Evolutionary conservation across 2,797 vertebrate genomes (phyloP).

Genomic region (Rhynchotus rufescens): DNA sequence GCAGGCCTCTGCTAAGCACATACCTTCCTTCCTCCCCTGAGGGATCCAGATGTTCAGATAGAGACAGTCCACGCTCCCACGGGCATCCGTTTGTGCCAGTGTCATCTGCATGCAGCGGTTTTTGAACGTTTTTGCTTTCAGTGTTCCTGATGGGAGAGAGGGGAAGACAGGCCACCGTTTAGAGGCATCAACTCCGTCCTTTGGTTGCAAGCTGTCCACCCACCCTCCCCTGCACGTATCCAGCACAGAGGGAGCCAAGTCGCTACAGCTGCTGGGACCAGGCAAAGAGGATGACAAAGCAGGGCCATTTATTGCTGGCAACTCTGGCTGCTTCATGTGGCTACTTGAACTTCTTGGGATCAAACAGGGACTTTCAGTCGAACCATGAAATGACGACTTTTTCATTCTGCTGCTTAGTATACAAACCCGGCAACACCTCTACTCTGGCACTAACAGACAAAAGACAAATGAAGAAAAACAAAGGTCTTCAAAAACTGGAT

Average conservation of each 20-base stretch:
- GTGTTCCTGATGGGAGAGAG: constrained; percentile 76
- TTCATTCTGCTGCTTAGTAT: background rate
- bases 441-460: background rate
- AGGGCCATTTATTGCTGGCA: background rate
- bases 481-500: background rate
- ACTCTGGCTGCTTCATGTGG: background rate
- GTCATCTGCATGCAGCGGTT: constrained; percentile 86
- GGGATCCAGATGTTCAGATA: constrained; percentile 97
- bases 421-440: background rate
- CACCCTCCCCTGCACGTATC: background rate
- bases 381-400: background rate
- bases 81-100: constrained; percentile 74
- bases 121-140: constrained; percentile 81
- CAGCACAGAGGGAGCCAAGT: background rate
- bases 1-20: background rate
- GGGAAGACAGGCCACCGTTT: background rate
- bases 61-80: constrained; percentile 90
- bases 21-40: constrained; percentile 80
- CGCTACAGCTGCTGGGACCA: rapidly evolving
- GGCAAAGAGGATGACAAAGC: background rate
- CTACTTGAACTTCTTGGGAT: background rate
- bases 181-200: background rate
- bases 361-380: background rate
- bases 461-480: background rate
- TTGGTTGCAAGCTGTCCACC: background rate